Evolutionary conservation across 2,888 invertebrate genomes (phyloP).

Genomic region (Exephanes ischioxanthus): DNA sequence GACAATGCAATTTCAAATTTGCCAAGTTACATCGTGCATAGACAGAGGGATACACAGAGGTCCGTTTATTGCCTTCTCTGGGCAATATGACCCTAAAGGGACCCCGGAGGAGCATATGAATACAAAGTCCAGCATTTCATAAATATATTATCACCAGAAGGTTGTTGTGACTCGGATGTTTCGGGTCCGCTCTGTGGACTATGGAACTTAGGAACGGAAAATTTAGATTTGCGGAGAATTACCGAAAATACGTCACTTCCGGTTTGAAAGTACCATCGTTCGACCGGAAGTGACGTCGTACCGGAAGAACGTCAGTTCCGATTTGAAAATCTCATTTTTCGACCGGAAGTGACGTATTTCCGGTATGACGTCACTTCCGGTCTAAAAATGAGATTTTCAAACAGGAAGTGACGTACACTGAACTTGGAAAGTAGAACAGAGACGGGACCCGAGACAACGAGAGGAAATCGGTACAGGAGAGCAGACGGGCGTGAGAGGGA

Average conservation of each 20-base stretch:
- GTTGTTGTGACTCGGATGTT: background rate
- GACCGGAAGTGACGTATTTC: background rate
- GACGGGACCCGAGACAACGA: constrained; percentile 16
- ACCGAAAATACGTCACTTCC: background rate
- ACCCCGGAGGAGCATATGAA: background rate
- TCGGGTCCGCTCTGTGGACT: background rate
- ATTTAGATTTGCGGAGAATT: background rate
- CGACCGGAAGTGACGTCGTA: no score
- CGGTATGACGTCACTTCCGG: background rate
- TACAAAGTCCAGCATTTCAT: background rate
- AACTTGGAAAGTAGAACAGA: background rate
- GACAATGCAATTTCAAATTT: background rate
- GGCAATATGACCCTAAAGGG: background rate
- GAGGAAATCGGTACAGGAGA: constrained; percentile 17
- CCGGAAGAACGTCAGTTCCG: background rate
- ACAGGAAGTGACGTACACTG: background rate
- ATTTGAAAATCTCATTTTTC: background rate
- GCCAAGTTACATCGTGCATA: background rate
- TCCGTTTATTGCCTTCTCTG: background rate
- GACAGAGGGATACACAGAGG: background rate
- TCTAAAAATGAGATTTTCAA: background rate
- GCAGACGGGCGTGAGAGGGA: constrained; percentile 12
- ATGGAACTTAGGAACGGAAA: background rate
- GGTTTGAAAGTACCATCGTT: no score
- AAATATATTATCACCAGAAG: background rate